phyloP scores from a whole-genome alignment of 2,797 vertebrate genomes.

The Xenops minutus region DNA sequence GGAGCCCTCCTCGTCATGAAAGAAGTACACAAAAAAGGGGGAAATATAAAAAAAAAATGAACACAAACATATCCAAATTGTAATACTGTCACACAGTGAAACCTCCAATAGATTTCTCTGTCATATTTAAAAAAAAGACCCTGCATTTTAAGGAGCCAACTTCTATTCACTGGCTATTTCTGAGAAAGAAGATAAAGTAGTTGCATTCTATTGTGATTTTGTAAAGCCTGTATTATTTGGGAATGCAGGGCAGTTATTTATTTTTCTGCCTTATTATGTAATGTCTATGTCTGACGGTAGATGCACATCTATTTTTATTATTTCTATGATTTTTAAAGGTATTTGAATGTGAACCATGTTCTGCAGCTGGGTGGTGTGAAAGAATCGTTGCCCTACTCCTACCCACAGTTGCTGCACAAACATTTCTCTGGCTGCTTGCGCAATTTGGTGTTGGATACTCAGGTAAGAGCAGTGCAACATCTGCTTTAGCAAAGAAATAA shows the following conservation, averaged over 20 bases:
- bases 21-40: background rate
- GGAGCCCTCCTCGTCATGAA: background rate
- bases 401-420: slow-evolving; percentile 84
- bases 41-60: background rate
- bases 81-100: background rate
- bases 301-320: background rate
- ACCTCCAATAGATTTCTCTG: background rate
- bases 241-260: background rate
- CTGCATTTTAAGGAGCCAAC: background rate
- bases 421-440: slow-evolving; percentile 89
- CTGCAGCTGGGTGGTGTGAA: slow-evolving; percentile 90
- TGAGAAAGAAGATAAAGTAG: background rate
- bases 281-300: background rate
- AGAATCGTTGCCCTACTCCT: slow-evolving; percentile 83
- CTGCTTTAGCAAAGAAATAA: background rate
- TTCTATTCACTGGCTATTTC: background rate
- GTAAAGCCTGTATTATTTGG: background rate
- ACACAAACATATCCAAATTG: background rate
- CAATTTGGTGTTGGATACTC: slow-evolving; percentile 87
- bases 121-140: background rate
- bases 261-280: background rate
- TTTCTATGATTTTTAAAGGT: slow-evolving; percentile 67
- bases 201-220: background rate
- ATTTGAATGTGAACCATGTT: slow-evolving; percentile 84
- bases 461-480: slow-evolving; percentile 72